phyloP scores from a whole-genome alignment of 2,888 invertebrate genomes.

The Lasioglossum leucozonium region DNA sequence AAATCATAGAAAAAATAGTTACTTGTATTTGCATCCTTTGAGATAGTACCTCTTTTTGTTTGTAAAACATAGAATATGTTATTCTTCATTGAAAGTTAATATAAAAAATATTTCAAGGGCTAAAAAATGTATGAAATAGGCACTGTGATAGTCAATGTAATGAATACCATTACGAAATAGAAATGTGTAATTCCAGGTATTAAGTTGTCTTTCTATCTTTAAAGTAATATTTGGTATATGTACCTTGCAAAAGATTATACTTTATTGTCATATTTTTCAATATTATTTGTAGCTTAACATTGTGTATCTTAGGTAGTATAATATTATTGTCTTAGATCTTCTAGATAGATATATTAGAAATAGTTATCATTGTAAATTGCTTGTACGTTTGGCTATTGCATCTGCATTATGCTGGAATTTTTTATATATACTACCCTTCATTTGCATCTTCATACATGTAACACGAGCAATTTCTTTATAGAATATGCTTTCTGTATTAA shows the following conservation, averaged over 20 bases:
- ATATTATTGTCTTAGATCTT: conserved; percentile 30
- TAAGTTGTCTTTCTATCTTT: conserved; percentile 29
- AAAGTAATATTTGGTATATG: conserved; percentile 15
- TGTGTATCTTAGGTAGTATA: conserved; percentile 23
- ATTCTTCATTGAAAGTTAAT: not conserved
- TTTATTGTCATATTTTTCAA: not conserved
- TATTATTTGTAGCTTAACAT: conserved; percentile 22
- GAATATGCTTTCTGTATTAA: conserved; percentile 32
- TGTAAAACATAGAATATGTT: not conserved
- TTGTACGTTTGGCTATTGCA: conserved; percentile 58
- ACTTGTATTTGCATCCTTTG: not conserved
- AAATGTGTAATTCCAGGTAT: conserved; percentile 29
- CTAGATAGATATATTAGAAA: conserved; percentile 46
- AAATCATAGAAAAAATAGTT: not conserved
- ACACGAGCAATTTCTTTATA: conserved; percentile 19
- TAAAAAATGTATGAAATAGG: conserved; percentile 20
- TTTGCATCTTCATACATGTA: conserved; percentile 42
- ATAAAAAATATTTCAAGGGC: conserved; percentile 27
- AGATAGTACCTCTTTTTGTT: not conserved
- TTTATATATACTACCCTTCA: conserved; percentile 18
- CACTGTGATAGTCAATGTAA: conserved; percentile 21
- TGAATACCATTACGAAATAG: conserved; percentile 6
- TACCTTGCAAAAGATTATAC: conserved; percentile 2
- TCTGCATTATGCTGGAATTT: conserved; percentile 45
- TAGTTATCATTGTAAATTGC: conserved; percentile 47